A percentile compares a stretch with the other conserved stretches of the same genome.
Evolutionary conservation across 2,888 invertebrate species (phyloP).

Genomic region (Heteropelma amictum): DNA sequence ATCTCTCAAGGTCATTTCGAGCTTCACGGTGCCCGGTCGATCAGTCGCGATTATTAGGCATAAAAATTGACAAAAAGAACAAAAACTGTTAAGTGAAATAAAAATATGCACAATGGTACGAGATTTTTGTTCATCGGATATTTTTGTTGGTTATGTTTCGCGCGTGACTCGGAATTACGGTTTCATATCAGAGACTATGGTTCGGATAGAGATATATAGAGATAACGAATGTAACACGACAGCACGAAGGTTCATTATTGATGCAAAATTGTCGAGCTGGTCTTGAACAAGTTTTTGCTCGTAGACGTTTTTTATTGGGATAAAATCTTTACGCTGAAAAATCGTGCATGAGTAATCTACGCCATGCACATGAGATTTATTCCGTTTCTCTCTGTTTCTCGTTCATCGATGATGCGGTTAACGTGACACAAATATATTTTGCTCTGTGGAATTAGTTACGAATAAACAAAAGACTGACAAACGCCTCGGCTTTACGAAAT

Average conservation of each 20-base stretch:
- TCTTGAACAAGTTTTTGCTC: slow-evolving; percentile 28
- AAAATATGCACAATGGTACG: neutral
- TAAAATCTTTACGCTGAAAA: slow-evolving; percentile 14
- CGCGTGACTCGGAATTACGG: no score
- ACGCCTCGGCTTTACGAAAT: slow-evolving; percentile 44
- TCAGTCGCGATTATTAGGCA: slow-evolving; percentile 14
- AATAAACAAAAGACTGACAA: slow-evolving; percentile 73
- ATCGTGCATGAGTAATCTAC: neutral
- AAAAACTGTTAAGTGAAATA: neutral
- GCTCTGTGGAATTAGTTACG: slow-evolving; percentile 68
- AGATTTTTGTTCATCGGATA: neutral
- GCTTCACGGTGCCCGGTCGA: neutral
- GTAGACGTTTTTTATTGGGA: slow-evolving; percentile 27
- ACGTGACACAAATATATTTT: slow-evolving; percentile 67
- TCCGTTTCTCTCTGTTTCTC: slow-evolving; percentile 21
- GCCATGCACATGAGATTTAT: neutral
- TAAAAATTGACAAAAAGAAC: neutral
- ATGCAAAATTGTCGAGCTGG: slow-evolving; percentile 43
- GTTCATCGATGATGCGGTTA: slow-evolving; percentile 50
- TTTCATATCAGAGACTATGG: no score
- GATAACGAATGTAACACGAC: neutral
- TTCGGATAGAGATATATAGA: no score
- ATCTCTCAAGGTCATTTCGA: no score
- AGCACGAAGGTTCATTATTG: slow-evolving; percentile 8
- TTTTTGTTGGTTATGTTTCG: no score